Conservation (phyloP, 1,140 invertebrate genomes). For the Ephestia elutella region DNA sequence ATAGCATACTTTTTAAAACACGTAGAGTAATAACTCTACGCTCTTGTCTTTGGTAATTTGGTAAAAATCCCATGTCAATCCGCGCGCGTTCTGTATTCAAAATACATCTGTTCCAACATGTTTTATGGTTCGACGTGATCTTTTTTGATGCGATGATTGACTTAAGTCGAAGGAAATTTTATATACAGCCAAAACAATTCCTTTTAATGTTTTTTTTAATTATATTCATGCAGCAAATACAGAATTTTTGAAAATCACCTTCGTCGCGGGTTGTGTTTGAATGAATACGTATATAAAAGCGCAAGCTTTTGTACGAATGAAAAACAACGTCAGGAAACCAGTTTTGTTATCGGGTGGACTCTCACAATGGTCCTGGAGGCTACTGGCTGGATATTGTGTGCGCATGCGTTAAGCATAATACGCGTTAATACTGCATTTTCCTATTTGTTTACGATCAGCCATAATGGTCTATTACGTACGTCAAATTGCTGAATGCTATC, state of each 20-base stretch:
- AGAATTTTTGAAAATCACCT: neutral
- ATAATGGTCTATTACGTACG: conserved; percentile 52
- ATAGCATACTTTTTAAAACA: too few species aligned
- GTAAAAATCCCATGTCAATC: neutral
- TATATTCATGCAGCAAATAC: neutral
- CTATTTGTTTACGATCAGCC: conserved; percentile 50
- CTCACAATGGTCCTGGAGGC: neutral
- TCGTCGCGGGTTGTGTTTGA: neutral
- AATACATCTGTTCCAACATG: neutral
- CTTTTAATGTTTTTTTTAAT: neutral
- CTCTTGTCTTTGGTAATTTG: too few species aligned
- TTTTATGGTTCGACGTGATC: conserved; percentile 3
- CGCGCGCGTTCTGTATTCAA: neutral
- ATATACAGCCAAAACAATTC: neutral
- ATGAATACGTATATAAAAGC: neutral
- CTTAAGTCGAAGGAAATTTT: neutral
- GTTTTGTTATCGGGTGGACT: conserved; percentile 30
- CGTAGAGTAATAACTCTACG: too few species aligned
- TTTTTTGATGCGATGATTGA: neutral
- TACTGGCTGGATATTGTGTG: conserved; percentile 7
- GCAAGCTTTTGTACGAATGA: conserved; percentile 25
- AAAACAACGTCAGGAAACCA: conserved; percentile 37
- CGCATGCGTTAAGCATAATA: conserved; percentile 26
- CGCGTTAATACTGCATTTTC: conserved; percentile 47
- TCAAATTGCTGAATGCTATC: conserved; percentile 36